These are phyloP conservation scores for Neolamprologus modestus DNA, from an alignment of 2,113 vertebrate species.

Conservation along the genomic window DNA sequence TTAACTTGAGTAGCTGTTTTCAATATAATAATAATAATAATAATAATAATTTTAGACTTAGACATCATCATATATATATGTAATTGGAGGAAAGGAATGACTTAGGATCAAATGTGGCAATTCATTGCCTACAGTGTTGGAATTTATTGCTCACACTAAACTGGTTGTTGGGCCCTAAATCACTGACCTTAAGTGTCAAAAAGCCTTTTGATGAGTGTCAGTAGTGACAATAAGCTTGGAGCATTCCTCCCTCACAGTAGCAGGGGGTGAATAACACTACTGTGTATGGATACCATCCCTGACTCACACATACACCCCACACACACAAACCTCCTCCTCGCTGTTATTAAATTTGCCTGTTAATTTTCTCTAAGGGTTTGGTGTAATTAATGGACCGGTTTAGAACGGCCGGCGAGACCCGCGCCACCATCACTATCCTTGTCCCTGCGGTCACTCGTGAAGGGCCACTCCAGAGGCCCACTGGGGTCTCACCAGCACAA, in stretches of 20 bases:
- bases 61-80: background rate
- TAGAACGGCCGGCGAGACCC: slow-evolving; percentile 40
- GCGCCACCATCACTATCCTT: slow-evolving; percentile 11
- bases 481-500: slow-evolving; percentile 26
- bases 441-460: slow-evolving; percentile 31
- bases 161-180: slow-evolving; percentile 36
- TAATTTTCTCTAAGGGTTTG: slow-evolving; percentile 61
- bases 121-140: slow-evolving; percentile 1
- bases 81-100: background rate
- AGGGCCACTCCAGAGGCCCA: slow-evolving; percentile 20
- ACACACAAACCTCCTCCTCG: slow-evolving; percentile 13
- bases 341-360: slow-evolving; percentile 66
- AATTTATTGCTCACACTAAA: slow-evolving; percentile 19
- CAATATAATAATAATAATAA: background rate
- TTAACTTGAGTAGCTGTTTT: background rate
- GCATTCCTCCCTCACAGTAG: slow-evolving; percentile 26
- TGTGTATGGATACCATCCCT: slow-evolving; percentile 5
- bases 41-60: background rate
- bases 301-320: background rate
- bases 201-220: slow-evolving; percentile 33
- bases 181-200: slow-evolving; percentile 54
- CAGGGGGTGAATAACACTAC: background rate
- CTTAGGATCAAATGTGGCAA: slow-evolving; percentile 27
- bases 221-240: slow-evolving; percentile 35
- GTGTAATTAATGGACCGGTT: slow-evolving; percentile 68